Conservation (phyloP, 1,140 invertebrate genomes). For the Schlechtendalia chinensis region DNA sequence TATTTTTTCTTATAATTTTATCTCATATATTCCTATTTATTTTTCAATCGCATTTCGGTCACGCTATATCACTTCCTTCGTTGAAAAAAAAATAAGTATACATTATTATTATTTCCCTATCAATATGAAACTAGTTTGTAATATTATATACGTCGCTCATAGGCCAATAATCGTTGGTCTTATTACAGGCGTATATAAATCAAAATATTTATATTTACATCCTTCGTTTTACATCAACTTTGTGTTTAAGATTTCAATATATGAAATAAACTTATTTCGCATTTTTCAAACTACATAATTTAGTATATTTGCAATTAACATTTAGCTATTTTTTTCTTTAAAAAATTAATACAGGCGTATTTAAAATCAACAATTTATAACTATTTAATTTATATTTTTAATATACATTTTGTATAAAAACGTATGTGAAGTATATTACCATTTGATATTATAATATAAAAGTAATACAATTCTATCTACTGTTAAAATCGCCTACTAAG, state of each 20-base stretch:
- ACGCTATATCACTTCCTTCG: slow-evolving; percentile 45
- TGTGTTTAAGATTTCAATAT: not conserved
- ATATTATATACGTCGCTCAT: not conserved
- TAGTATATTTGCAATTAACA: no score
- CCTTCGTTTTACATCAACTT: not conserved
- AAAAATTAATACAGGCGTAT: no score
- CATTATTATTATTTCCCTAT: slow-evolving; percentile 36
- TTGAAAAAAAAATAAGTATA: not conserved
- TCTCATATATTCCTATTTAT: slow-evolving; percentile 50
- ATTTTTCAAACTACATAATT: not conserved
- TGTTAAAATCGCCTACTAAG: no score
- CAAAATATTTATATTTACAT: not conserved
- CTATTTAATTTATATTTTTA: no score
- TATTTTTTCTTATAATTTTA: slow-evolving; percentile 44
- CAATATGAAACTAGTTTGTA: slow-evolving; percentile 35
- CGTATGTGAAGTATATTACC: no score
- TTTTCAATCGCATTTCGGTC: slow-evolving; percentile 41
- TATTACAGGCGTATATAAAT: slow-evolving; percentile 4
- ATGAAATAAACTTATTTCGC: not conserved
- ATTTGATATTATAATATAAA: no score
- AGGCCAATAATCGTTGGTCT: not conserved
- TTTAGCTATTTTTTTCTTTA: no score
- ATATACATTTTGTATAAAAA: no score
- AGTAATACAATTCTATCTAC: no score
- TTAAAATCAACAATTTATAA: no score